These are phyloP conservation scores for Aplysina aerophoba DNA, from an alignment of 37 sponge, comb jelly and placozoan genomes.

Conservation along the genomic window DNA sequence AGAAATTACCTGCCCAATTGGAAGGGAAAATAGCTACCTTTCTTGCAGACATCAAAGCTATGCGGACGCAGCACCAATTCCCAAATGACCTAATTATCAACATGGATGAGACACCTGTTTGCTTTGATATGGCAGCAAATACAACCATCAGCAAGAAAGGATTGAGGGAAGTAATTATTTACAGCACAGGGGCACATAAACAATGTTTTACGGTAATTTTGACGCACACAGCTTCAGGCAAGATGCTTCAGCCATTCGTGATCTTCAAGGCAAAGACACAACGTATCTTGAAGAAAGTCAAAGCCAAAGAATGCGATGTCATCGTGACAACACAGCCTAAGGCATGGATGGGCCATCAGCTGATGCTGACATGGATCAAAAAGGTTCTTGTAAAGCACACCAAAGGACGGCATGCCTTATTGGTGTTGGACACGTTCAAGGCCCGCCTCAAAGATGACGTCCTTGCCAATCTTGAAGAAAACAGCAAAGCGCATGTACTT, in stretches of 20 bases:
- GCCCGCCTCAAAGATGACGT: neutral
- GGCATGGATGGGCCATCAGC: neutral
- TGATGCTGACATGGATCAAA: slow-evolving; percentile 1
- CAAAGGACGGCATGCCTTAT: neutral
- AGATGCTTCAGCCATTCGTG: neutral
- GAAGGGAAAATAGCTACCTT: neutral
- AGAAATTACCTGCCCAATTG: neutral
- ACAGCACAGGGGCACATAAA: neutral
- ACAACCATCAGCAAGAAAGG: neutral
- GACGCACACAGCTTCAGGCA: slow-evolving; percentile 6
- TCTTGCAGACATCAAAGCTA: neutral
- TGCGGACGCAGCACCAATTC: neutral
- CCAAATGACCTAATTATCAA: no score
- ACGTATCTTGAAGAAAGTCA: neutral
- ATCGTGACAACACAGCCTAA: neutral
- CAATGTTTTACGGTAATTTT: neutral
- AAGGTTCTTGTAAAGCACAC: slow-evolving; percentile 1
- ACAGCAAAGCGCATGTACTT: neutral
- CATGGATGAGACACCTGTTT: no score
- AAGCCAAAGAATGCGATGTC: neutral
- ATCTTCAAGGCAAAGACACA: neutral
- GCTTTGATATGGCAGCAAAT: neutral
- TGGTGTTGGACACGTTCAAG: neutral
- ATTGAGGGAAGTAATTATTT: neutral
- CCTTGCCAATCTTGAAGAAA: neutral